phyloP scores from a whole-genome alignment of 2,888 invertebrate genomes.

The Ischnura elegans region DNA sequence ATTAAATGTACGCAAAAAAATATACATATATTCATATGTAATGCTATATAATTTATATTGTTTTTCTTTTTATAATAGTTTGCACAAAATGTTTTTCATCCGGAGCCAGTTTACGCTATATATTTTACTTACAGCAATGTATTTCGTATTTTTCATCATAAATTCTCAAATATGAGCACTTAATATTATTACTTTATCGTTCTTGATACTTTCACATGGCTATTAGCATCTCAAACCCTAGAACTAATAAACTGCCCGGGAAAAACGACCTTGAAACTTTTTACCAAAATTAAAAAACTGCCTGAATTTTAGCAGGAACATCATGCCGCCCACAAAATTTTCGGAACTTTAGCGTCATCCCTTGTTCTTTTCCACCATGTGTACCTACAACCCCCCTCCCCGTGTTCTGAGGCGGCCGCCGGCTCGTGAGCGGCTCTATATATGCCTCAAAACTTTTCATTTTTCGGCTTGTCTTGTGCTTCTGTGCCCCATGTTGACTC shows the following conservation, averaged over 20 bases:
- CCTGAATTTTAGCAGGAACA: background rate
- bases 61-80: too few relatives aligned
- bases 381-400: background rate
- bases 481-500: background rate
- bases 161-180: too few relatives aligned
- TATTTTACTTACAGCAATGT: too few relatives aligned
- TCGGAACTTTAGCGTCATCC: background rate
- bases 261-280: background rate
- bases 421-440: background rate
- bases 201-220: background rate
- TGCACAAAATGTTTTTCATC: too few relatives aligned
- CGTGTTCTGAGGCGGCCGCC: background rate
- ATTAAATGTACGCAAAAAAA: too few relatives aligned
- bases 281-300: background rate
- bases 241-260: background rate
- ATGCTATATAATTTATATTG: too few relatives aligned
- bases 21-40: too few relatives aligned
- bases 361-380: background rate
- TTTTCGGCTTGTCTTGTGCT: slow-evolving; percentile 10
- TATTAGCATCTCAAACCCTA: background rate
- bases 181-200: too few relatives aligned
- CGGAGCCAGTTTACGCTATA: too few relatives aligned
- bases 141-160: too few relatives aligned
- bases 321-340: background rate
- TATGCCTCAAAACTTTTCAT: slow-evolving; percentile 12